Base-by-base conservation (phyloP, 1,140 invertebrate species). In the Anagrus nilaparvatae region DNA sequence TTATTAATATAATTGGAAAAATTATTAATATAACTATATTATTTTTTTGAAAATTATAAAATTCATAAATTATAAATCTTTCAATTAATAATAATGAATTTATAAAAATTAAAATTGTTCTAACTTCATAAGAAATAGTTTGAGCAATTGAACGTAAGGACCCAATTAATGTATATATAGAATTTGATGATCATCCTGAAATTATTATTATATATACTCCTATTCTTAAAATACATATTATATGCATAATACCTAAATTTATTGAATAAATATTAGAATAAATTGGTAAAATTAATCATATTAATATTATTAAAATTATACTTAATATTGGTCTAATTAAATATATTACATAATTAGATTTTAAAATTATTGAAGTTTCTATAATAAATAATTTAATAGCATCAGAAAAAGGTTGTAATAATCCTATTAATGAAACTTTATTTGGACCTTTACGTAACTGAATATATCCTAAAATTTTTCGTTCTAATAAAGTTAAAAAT, bases 401-500 rank as follows among this genome's bases (percentile, higher is more conserved):
- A 74, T 81, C 77, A 48, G 61, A 60, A 72, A 82, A 73, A 60
- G 76, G 74, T 53, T 82, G 78, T 50, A 75, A 58, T 59, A 79
- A 50, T 14, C 78, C 78, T 46, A 71, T 54, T 56, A 74, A 61
- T 5, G 73, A 67, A 21, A 78, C 62, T 56, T 79, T 81, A 74
- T 77, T 78, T 47, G 78, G 78, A 1, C 79, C 77, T 56, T 78
- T 77, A 29, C 78, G 78, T 63, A 77, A 62, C 65, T 82, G 78
- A 69, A 77, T 71, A 64, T 77, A 77, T 16, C 77, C 70, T 63
- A 82, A 69, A 54, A 80, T 54, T 52, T 80, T 79, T 23, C 77
- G 78, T 48, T 82, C 79, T 59, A 79, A 69, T 62, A 81, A 70
- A 58, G 76, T 78, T 58, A 77, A 74, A 77, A 78, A 81, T 58